Percentiles rank a stretch among this genome's conserved stretches.
phyloP scores from a whole-genome alignment of 2,888 invertebrate species.

The Lampropteryx suffumata region DNA sequence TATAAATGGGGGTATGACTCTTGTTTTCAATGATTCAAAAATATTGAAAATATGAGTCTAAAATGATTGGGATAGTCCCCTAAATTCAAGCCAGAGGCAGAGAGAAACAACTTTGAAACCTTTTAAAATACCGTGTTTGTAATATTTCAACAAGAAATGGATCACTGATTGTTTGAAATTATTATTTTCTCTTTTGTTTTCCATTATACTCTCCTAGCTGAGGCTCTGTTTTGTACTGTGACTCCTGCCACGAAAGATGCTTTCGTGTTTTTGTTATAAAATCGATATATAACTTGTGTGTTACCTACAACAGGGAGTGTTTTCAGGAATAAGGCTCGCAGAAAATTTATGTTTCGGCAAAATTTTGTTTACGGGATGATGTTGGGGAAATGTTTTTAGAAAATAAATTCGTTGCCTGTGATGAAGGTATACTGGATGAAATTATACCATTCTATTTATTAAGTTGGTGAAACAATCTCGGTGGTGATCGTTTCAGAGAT shows the following conservation, averaged over 20 bases:
- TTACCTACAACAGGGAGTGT: constrained; percentile 29
- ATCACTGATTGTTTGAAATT: too few relatives aligned
- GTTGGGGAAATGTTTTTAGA: constrained; percentile 30
- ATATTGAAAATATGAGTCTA: too few relatives aligned
- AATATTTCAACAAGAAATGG: too few relatives aligned
- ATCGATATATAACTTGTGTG: constrained; percentile 36
- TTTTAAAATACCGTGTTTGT: too few relatives aligned
- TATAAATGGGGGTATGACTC: not conserved
- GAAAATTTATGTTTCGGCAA: constrained; percentile 34
- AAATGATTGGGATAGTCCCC: too few relatives aligned
- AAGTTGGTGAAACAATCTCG: not conserved
- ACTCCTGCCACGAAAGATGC: constrained; percentile 50
- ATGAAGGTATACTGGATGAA: constrained; percentile 19
- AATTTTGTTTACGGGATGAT: constrained; percentile 34
- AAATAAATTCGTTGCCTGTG: constrained; percentile 21
- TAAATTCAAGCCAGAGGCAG: too few relatives aligned
- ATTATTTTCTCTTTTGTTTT: too few relatives aligned
- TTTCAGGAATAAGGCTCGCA: constrained; percentile 31
- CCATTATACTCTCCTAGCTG: constrained; percentile 17
- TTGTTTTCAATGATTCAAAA: too few relatives aligned
- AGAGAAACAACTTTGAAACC: too few relatives aligned
- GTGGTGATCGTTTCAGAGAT: constrained; percentile 1
- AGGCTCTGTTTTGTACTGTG: constrained; percentile 40
- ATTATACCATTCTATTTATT: constrained; percentile 16
- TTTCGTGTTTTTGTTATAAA: constrained; percentile 38